A percentile compares a stretch with the other conserved stretches of the same genome.
Conservation (phyloP, 2,797 vertebrate genomes). For the Paguma larvata region DNA sequence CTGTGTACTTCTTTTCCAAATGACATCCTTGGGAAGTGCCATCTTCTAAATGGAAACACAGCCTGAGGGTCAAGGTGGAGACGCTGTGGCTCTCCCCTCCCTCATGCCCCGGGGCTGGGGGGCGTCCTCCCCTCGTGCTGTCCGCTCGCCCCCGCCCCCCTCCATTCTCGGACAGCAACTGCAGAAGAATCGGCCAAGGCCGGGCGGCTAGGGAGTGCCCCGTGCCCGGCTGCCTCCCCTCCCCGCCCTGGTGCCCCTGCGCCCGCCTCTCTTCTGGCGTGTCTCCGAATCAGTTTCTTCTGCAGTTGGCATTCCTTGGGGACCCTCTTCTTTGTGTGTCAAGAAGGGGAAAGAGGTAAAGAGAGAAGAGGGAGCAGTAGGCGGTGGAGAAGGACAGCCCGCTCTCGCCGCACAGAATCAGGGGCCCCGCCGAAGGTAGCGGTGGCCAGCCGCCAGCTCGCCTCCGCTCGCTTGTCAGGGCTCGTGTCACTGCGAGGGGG, state of each 20-base stretch:
- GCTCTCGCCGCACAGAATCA: slow-evolving; percentile 72
- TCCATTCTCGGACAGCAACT: slow-evolving; percentile 73
- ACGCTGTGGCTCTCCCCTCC: slow-evolving; percentile 30
- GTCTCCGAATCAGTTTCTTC: slow-evolving; percentile 72
- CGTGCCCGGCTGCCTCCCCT: slow-evolving; percentile 37
- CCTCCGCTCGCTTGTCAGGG: slow-evolving; percentile 74
- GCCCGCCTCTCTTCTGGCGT: slow-evolving; percentile 65
- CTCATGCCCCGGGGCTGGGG: slow-evolving; percentile 43
- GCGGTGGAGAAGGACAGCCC: slow-evolving; percentile 73
- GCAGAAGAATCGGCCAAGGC: slow-evolving; percentile 69
- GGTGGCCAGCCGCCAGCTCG: slow-evolving; percentile 75
- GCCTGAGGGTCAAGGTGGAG: slow-evolving; percentile 33
- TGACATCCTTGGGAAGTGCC: background rate
- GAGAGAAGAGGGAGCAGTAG: slow-evolving; percentile 75
- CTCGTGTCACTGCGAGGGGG: slow-evolving; percentile 77
- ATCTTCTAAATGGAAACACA: slow-evolving; percentile 55
- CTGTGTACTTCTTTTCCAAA: background rate
- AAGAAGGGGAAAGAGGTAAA: slow-evolving; percentile 74
- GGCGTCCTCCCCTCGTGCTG: slow-evolving; percentile 68
- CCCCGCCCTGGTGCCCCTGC: slow-evolving; percentile 1
- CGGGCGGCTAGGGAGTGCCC: slow-evolving; percentile 52
- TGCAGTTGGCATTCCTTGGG: slow-evolving; percentile 73
- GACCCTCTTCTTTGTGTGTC: slow-evolving; percentile 76
- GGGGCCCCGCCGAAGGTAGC: slow-evolving; percentile 78
- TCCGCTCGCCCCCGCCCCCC: slow-evolving; percentile 55